A percentile compares a stretch with the other conserved stretches of the same genome.
phyloP scores from a whole-genome alignment of 2,888 invertebrate genomes.

The Eutolmus rufibarbis region DNA sequence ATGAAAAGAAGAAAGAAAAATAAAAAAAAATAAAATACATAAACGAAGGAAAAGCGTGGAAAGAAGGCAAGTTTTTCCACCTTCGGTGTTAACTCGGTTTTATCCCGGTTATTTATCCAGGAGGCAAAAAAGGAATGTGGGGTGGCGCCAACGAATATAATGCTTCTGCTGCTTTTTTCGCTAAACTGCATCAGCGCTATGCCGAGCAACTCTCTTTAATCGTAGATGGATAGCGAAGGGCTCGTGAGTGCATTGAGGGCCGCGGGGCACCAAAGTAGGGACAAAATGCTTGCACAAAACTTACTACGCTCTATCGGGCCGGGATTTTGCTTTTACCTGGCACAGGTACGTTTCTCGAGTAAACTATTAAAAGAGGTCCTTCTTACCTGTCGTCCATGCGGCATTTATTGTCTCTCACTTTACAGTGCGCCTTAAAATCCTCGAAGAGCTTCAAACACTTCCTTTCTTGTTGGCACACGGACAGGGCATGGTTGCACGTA shows the following conservation, averaged over 20 bases:
- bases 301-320: background rate
- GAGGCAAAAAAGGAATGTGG: background rate
- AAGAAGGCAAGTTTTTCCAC: constrained; percentile 5
- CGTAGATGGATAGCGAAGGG: background rate
- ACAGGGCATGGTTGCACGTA: constrained; percentile 87
- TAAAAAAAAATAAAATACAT: background rate
- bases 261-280: no score
- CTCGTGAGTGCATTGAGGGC: background rate
- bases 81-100: constrained; percentile 21
- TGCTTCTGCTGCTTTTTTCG: background rate
- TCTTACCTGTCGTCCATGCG: constrained; percentile 87
- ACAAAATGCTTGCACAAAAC: background rate
- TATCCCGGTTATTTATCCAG: background rate
- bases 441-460: constrained; percentile 83
- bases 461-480: constrained; percentile 82
- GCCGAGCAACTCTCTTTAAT: background rate
- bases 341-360: background rate
- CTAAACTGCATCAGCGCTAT: constrained; percentile 3
- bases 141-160: background rate
- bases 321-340: background rate
- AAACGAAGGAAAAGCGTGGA: background rate
- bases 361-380: background rate
- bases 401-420: constrained; percentile 85
- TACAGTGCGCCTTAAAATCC: constrained; percentile 87
- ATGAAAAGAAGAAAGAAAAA: background rate